Conservation (phyloP, 2,888 invertebrate species). For the Epicampocera succincta region DNA sequence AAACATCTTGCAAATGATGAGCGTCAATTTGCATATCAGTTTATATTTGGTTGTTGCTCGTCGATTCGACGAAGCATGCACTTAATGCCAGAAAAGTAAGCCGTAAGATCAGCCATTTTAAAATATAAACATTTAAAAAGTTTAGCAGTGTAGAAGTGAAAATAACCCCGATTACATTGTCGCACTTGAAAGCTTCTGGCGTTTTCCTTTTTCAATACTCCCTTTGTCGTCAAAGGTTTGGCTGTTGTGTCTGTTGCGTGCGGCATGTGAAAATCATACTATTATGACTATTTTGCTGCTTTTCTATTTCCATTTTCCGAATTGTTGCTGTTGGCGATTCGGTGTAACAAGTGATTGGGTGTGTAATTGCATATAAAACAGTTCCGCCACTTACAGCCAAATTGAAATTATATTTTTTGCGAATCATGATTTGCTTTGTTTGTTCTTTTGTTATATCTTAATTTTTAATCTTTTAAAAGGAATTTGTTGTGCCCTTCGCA, state of each 20-base stretch:
- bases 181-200: slow-evolving; percentile 12
- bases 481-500: slow-evolving; percentile 13
- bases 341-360: slow-evolving; percentile 71
- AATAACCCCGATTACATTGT: slow-evolving; percentile 48
- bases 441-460: not conserved
- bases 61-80: too few species aligned
- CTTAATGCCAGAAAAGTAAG: too few species aligned
- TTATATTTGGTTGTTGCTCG: too few species aligned
- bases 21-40: too few species aligned
- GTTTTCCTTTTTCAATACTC: too few species aligned
- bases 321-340: slow-evolving; percentile 32
- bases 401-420: slow-evolving; percentile 67
- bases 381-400: slow-evolving; percentile 59
- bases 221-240: too few species aligned
- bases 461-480: not conserved
- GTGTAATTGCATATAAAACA: slow-evolving; percentile 61
- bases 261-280: not conserved
- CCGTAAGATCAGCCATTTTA: too few species aligned
- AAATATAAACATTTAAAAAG: too few species aligned
- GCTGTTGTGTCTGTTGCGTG: too few species aligned
- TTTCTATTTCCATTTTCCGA: not conserved
- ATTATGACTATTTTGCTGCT: not conserved
- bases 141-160: not conserved
- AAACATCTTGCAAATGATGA: too few species aligned
- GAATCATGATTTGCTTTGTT: slow-evolving; percentile 59